phyloP scores from a whole-genome alignment of 2,888 invertebrate genomes.

The Folsomia manolachei region DNA sequence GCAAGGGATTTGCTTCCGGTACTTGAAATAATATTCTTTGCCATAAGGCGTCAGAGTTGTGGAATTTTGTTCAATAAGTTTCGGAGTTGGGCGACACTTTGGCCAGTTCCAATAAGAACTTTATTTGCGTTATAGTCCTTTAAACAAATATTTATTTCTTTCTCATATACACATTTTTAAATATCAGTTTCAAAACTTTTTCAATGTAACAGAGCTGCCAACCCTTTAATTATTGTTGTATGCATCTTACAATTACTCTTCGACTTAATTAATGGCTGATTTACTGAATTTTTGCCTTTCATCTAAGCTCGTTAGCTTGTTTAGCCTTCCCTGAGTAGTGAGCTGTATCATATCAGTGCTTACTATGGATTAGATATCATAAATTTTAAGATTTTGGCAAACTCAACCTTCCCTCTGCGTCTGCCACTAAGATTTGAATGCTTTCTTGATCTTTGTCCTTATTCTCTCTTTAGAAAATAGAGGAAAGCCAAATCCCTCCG shows the following conservation, averaged over 20 bases:
- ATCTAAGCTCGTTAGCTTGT: background rate
- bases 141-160: too few relatives aligned
- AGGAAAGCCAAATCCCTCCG: too few relatives aligned
- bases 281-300: background rate
- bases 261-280: too few relatives aligned
- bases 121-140: too few relatives aligned
- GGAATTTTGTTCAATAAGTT: background rate
- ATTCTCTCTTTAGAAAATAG: background rate
- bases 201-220: background rate
- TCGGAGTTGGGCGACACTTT: too few relatives aligned
- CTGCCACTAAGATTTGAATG: background rate
- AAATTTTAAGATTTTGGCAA: slow-evolving; percentile 40
- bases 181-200: slow-evolving; percentile 34
- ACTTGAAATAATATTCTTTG: background rate
- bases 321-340: background rate
- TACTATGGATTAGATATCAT: slow-evolving; percentile 30
- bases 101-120: too few relatives aligned
- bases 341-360: background rate
- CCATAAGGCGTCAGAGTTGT: background rate
- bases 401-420: slow-evolving; percentile 18
- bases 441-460: slow-evolving; percentile 12
- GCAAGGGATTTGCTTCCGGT: background rate
- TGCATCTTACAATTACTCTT: background rate
- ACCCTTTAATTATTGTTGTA: background rate
- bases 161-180: too few relatives aligned